A percentile compares a stretch with the other conserved stretches of the same genome.
These are phyloP conservation scores for Hippolais icterina DNA, from an alignment of 2,113 vertebrate species.

Conservation along the genomic window DNA sequence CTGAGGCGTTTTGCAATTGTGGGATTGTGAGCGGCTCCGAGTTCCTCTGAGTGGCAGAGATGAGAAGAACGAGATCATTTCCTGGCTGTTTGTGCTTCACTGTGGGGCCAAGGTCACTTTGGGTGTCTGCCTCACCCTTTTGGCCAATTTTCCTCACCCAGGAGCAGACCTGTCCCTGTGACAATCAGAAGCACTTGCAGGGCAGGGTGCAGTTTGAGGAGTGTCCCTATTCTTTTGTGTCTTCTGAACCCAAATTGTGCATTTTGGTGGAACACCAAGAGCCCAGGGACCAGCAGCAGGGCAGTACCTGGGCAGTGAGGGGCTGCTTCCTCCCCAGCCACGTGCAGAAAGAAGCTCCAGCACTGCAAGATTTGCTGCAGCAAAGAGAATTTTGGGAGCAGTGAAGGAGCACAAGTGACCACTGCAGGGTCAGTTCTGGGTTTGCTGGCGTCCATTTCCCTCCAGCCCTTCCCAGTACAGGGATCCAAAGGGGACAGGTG, in stretches of 20 bases:
- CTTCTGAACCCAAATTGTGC: neutral
- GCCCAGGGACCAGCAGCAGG: neutral
- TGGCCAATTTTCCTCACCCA: neutral
- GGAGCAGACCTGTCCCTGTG: neutral
- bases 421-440: neutral
- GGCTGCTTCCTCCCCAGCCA: neutral
- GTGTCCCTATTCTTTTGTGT: accelerated
- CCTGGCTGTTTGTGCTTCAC: neutral
- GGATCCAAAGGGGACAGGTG: neutral
- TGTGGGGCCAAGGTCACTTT: neutral
- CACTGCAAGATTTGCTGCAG: accelerated
- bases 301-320: neutral
- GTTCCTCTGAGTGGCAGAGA: neutral
- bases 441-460: neutral
- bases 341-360: accelerated
- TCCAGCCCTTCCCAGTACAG: accelerated
- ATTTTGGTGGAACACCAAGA: neutral
- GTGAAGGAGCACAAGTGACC: accelerated
- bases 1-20: neutral
- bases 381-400: neutral
- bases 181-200: accelerated
- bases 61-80: neutral
- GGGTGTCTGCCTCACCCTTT: neutral
- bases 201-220: neutral
- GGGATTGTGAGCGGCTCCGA: neutral